These are phyloP conservation scores for Harpegnathos saltator DNA, from an alignment of 1,140 invertebrate genomes.

Conservation along the genomic window DNA sequence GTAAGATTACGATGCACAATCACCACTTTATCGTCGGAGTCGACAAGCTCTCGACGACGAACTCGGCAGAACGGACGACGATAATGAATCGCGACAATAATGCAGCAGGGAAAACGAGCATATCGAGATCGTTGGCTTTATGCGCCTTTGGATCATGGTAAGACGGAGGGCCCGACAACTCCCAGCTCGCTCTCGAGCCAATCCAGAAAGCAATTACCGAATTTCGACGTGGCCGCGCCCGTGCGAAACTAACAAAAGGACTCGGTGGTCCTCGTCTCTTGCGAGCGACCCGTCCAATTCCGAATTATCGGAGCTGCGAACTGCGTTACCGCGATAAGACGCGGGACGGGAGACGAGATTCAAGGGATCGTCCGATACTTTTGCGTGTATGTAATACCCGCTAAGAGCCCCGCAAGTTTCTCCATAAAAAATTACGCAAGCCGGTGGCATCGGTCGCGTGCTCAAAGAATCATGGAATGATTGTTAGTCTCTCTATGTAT, in stretches of 20 bases:
- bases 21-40: not conserved
- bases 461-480: too few relatives aligned
- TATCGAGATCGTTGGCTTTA: not conserved
- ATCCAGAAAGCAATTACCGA: slow-evolving; percentile 81
- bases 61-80: slow-evolving; percentile 9
- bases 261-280: slow-evolving; percentile 57
- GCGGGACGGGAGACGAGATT: slow-evolving; percentile 59
- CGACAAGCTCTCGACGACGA: slow-evolving; percentile 12
- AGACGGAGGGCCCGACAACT: slow-evolving; percentile 40
- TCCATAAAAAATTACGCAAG: too few relatives aligned
- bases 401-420: too few relatives aligned
- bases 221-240: slow-evolving; percentile 67
- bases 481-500: too few relatives aligned
- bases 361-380: slow-evolving; percentile 48
- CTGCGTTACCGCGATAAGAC: slow-evolving; percentile 70
- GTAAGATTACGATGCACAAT: not conserved
- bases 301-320: slow-evolving; percentile 43
- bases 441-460: too few relatives aligned
- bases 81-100: slow-evolving; percentile 36
- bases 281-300: slow-evolving; percentile 43
- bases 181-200: slow-evolving; percentile 70
- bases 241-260: slow-evolving; percentile 73
- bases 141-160: slow-evolving; percentile 20
- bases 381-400: too few relatives aligned
- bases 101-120: slow-evolving; percentile 16